Evolutionary conservation across 2,888 invertebrate genomes (phyloP).

Genomic region (Therioaphis trifolii): DNA sequence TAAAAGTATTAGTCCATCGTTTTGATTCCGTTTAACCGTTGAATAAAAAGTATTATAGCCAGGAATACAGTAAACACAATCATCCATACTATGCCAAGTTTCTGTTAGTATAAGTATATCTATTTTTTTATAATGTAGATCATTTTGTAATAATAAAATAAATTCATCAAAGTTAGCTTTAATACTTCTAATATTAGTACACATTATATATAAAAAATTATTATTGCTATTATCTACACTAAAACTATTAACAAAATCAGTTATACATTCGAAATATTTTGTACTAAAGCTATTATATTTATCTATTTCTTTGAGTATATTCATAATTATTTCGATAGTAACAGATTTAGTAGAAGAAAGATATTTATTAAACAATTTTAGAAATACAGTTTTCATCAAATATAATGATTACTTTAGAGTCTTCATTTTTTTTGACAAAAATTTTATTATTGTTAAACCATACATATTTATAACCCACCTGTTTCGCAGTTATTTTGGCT

Average conservation of each 20-base stretch:
- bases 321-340: constrained; percentile 3
- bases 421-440: constrained; percentile 5
- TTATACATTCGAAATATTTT: background rate
- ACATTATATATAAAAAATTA: too few species aligned
- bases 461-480: background rate
- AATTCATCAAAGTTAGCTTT: background rate
- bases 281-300: background rate
- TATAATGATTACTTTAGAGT: background rate
- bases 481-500: constrained; percentile 4
- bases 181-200: constrained; percentile 1
- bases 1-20: background rate
- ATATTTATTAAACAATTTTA: background rate
- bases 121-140: background rate
- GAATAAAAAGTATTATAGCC: background rate
- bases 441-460: background rate
- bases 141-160: background rate
- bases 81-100: too few species aligned
- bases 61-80: too few species aligned
- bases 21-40: constrained; percentile 6
- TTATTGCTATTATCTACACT: too few species aligned
- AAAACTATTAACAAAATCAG: background rate
- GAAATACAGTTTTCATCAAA: background rate
- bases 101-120: too few species aligned
- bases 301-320: background rate
- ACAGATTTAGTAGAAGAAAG: background rate